These are phyloP conservation scores for Pachypeltis micranthus DNA, from an alignment of 1,140 invertebrate genomes.

Conservation along the genomic window DNA sequence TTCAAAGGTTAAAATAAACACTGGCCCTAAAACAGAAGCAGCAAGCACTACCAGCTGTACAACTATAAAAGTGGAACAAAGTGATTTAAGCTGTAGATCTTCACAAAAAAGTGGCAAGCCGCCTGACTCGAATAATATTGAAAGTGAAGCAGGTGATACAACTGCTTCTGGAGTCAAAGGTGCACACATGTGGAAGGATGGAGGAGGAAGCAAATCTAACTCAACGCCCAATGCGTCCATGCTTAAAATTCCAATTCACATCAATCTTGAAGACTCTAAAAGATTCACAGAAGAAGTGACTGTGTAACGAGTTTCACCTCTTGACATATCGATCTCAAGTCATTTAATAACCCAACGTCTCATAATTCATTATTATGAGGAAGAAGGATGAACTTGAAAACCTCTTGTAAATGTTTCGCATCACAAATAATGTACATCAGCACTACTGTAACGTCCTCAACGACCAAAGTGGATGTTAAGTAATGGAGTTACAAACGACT, in stretches of 20 bases:
- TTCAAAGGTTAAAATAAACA: not conserved
- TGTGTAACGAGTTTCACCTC: constrained; percentile 37
- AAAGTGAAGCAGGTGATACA: not conserved
- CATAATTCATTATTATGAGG: not conserved
- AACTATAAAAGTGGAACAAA: not conserved
- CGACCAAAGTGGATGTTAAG: not conserved
- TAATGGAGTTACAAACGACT: not conserved
- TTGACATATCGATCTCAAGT: not conserved
- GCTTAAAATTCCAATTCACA: constrained; percentile 57
- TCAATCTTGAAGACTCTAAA: constrained; percentile 65
- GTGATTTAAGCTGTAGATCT: not conserved
- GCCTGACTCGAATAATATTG: too few relatives aligned
- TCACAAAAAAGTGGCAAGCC: not conserved
- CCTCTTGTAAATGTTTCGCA: not conserved
- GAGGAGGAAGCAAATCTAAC: constrained; percentile 21
- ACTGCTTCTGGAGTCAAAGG: not conserved
- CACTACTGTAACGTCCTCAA: not conserved
- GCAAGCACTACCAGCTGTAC: constrained; percentile 9
- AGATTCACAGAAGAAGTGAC: constrained; percentile 68
- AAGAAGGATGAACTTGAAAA: not conserved
- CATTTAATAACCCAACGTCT: not conserved
- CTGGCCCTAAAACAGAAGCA: not conserved
- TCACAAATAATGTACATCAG: not conserved
- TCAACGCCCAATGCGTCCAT: constrained; percentile 49
- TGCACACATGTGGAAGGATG: not conserved